Conservation (phyloP, 2,888 invertebrate species). For the Strigamia maritima region DNA sequence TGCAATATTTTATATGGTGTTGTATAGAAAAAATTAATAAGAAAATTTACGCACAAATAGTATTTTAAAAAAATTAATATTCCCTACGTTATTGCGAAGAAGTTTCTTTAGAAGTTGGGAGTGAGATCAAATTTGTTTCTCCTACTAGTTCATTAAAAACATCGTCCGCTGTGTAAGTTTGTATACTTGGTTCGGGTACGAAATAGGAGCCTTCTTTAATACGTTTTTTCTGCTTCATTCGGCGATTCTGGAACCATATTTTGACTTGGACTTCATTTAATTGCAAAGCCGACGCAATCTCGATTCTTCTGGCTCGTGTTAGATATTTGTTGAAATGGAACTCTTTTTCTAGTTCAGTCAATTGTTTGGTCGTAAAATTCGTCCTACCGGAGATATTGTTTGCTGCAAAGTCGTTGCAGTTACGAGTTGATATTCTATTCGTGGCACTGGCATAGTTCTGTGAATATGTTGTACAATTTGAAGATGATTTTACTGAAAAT, state of each 20-base stretch:
- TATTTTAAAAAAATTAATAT: neutral
- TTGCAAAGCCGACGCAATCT: slow-evolving; percentile 93
- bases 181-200: neutral
- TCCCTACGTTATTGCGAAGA: neutral
- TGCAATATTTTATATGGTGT: neutral
- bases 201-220: slow-evolving; percentile 74
- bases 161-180: neutral
- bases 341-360: slow-evolving; percentile 98
- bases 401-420: neutral
- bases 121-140: neutral
- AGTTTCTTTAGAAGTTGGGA: neutral
- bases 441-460: neutral
- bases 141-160: neutral
- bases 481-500: neutral
- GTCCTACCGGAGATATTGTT: slow-evolving; percentile 85
- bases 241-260: slow-evolving; percentile 97
- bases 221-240: slow-evolving; percentile 98
- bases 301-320: slow-evolving; percentile 92
- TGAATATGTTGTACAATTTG: neutral
- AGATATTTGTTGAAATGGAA: slow-evolving; percentile 99
- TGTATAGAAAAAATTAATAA: neutral
- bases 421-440: neutral
- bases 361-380: slow-evolving; percentile 98
- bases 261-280: slow-evolving; percentile 94
- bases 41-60: neutral